Conservation (phyloP, 2,113 vertebrate species). For the Campylomormyrus numenius region DNA sequence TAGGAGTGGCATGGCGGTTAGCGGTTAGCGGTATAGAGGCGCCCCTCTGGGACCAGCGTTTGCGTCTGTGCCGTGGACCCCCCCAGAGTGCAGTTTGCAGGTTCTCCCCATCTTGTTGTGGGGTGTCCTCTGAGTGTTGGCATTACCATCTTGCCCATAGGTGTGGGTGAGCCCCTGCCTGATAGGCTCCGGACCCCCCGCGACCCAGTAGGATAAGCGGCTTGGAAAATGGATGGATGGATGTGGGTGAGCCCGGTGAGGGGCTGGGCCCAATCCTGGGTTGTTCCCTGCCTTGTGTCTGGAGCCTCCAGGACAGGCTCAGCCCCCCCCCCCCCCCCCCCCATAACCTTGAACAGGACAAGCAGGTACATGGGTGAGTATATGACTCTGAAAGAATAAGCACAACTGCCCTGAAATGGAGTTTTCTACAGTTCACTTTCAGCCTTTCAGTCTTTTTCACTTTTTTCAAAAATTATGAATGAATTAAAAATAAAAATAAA, state of each 20-base stretch:
- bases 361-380: background rate
- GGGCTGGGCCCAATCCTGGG: background rate
- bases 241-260: too few relatives aligned
- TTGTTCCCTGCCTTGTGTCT: background rate
- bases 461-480: conserved; percentile 3
- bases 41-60: background rate
- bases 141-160: background rate
- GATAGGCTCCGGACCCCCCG: too few relatives aligned
- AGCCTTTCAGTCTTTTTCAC: background rate
- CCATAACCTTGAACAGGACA: background rate
- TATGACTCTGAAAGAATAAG: conserved; percentile 33
- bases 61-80: background rate
- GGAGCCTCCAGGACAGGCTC: background rate
- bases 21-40: background rate
- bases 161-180: too few relatives aligned
- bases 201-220: too few relatives aligned
- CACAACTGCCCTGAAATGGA: conserved; percentile 18
- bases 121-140: background rate
- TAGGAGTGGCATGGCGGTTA: background rate
- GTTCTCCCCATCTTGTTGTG: background rate
- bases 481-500: conserved; percentile 1
- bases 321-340: background rate
- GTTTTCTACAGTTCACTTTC: conserved; percentile 19
- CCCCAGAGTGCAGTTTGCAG: background rate
- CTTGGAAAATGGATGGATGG: too few relatives aligned